Conservation (phyloP, 23 tunicate genomes). For the Styela clava region DNA sequence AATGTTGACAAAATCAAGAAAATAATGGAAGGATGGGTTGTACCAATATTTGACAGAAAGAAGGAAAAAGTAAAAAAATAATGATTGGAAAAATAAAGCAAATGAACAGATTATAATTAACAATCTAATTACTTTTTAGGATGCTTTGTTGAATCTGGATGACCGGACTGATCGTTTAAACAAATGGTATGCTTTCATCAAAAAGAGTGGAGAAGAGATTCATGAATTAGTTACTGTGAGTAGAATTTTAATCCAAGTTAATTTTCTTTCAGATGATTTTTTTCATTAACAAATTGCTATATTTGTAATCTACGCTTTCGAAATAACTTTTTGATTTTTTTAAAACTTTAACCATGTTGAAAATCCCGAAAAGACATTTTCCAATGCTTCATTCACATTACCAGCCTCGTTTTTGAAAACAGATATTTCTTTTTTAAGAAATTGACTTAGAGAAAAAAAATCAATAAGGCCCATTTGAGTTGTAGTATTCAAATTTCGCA, state of each 20-base stretch:
- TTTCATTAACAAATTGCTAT: background rate
- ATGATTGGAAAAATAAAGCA: background rate
- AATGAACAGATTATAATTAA: background rate
- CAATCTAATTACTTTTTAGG: conserved; percentile 34
- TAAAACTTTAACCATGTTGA: too few species aligned
- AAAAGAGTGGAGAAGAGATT: conserved; percentile 61
- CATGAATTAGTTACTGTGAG: conserved; percentile 61
- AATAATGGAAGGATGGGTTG: conserved; percentile 84
- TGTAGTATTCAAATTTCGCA: too few species aligned
- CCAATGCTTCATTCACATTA: too few species aligned
- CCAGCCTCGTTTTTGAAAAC: too few species aligned
- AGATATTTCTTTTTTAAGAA: too few species aligned
- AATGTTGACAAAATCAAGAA: conserved; percentile 76
- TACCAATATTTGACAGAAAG: conserved; percentile 79
- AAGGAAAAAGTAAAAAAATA: conserved; percentile 61
- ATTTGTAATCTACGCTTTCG: background rate
- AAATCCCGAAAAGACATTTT: too few species aligned
- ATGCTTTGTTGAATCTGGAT: conserved; percentile 64
- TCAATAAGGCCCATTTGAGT: too few species aligned
- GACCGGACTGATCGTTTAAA: conserved; percentile 68
- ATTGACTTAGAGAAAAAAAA: too few species aligned
- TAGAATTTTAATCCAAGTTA: background rate
- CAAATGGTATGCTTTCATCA: conserved; percentile 69
- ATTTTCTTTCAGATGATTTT: too few species aligned
- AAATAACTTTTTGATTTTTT: too few species aligned